These are phyloP conservation scores for Tokudaia muenninki DNA, from an alignment of 2,797 vertebrate species.

Conservation along the genomic window DNA sequence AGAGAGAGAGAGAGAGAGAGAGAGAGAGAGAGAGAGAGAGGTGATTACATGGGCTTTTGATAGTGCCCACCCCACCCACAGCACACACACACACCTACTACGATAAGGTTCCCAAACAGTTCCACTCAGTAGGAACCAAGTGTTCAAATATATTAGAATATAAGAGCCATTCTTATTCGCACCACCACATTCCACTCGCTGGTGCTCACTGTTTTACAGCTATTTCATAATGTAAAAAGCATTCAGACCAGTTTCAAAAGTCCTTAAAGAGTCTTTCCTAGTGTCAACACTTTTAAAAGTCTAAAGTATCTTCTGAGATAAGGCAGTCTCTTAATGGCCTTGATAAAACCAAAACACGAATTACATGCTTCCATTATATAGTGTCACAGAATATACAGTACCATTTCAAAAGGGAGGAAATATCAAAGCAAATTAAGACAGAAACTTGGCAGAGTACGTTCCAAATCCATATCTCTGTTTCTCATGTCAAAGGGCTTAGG, in stretches of 20 bases:
- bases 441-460: not conserved
- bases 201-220: not conserved
- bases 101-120: not conserved
- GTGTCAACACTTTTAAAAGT: not conserved
- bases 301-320: not conserved
- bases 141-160: not conserved
- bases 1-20: not conserved
- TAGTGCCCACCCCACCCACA: fast-evolving
- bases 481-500: not conserved
- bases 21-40: no score
- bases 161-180: not conserved
- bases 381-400: not conserved
- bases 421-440: not conserved
- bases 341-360: not conserved
- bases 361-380: not conserved
- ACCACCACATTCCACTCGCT: not conserved
- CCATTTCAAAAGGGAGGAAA: not conserved
- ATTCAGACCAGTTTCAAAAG: not conserved
- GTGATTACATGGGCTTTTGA: not conserved
- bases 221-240: not conserved
- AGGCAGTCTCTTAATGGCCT: not conserved
- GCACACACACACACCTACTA: no score
- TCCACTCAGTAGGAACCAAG: not conserved
- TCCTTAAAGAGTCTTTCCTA: not conserved
- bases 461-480: not conserved